Evolutionary conservation across 64 coral and sea anemone genomes (phyloP).

Genomic region (Cladopsammia gracilis): DNA sequence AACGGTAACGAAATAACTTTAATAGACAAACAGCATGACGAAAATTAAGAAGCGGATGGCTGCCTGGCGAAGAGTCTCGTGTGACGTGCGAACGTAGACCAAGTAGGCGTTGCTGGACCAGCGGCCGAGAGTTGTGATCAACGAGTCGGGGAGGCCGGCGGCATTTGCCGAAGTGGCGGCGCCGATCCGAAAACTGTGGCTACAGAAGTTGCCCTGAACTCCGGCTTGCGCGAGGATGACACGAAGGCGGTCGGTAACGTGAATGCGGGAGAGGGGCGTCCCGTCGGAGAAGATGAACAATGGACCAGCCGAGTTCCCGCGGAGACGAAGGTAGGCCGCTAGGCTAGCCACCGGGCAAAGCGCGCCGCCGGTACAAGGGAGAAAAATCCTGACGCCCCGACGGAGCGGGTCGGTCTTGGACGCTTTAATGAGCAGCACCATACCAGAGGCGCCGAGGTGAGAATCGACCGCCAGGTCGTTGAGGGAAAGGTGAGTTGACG

Average conservation of each 20-base stretch:
- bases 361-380: not conserved
- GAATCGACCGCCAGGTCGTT: not conserved
- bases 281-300: not conserved
- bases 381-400: not conserved
- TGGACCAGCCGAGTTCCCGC: not conserved
- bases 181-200: not conserved
- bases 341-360: not conserved
- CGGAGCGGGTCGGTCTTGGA: conserved; percentile 28
- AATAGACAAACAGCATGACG: too few relatives aligned
- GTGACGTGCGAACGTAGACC: not conserved
- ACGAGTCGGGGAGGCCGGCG: not conserved
- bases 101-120: not conserved
- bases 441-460: not conserved
- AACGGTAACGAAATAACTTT: too few relatives aligned
- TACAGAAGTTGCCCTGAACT: not conserved
- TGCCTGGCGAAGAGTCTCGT: not conserved
- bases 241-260: not conserved
- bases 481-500: not conserved
- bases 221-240: not conserved
- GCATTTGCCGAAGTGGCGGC: not conserved
- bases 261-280: not conserved
- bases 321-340: not conserved
- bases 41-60: not conserved
- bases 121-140: not conserved
- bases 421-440: not conserved